Evolutionary conservation across 2,888 invertebrate genomes (phyloP), one percentile per base, ranked within the genome.

Genomic region (Hanleya hanleyi): DNA sequence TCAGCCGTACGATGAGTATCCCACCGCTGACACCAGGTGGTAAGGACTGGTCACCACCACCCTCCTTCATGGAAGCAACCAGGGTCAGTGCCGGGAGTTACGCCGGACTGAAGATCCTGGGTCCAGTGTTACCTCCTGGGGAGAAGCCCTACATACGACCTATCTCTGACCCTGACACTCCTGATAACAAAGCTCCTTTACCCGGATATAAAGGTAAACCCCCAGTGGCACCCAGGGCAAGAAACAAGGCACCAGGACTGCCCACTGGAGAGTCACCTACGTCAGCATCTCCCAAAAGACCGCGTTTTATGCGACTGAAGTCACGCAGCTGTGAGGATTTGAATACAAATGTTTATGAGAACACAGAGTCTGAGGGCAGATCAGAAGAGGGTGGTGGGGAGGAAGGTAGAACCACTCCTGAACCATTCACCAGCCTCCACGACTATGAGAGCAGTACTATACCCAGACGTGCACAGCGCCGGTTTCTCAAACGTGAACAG

Each of bases 311-410:
- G 32, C 22, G 57, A 4, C 26, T 57, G 57, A 57, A 57, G 9
- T 57, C 57, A 15, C 57, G 57, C 22, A 57, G 57, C 57, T 57
- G 57, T 26, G 57, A 57, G 32, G 57, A 57, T 32, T 29, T 57
- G 57, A 57, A 26, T 3, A 57, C 1, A 57, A 4, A 22, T 26
- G 26, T 57, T 4, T 57, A 57, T 32, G 26, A 15, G 2, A 57
- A 57, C 9, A 26, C 7, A 4, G 57, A 4, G 1, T 15, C 15
- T 57, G 57, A 22, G n/a, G 7, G 7, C 12, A 51, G 9, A 41
- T 12, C 18, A 41, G 41, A 41, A 9, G 51, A 51, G 29, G 26
- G 29, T 26, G 26, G 26, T 29, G 32, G 29, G 9, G 29, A 29
- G 4, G 32, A 26, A 15, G 57, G 57, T 32, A 57, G 29, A 26